These are phyloP conservation scores for Nudaria mundana DNA, from an alignment of 2,888 invertebrate species.

Conservation along the genomic window DNA sequence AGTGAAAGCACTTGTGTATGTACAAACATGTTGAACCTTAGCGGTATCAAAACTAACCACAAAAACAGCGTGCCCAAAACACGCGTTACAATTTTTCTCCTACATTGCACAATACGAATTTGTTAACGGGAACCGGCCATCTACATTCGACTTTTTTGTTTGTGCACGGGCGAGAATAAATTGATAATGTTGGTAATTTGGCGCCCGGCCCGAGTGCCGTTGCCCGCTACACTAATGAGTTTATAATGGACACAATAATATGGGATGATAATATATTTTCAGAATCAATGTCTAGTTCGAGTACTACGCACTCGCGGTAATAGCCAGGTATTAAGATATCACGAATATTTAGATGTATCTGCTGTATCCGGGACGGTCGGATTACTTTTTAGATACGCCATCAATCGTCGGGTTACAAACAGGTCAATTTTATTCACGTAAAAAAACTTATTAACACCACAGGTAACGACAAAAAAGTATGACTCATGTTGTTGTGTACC, in stretches of 20 bases:
- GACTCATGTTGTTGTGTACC: neutral
- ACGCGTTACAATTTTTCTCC: slow-evolving; percentile 77
- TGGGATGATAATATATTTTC: slow-evolving; percentile 74
- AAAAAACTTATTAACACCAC: neutral
- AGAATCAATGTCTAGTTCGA: slow-evolving; percentile 77
- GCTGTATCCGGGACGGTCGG: slow-evolving; percentile 20
- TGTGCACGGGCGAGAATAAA: slow-evolving; percentile 75
- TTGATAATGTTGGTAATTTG: slow-evolving; percentile 81
- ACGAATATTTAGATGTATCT: slow-evolving; percentile 12
- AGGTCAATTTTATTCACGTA: neutral
- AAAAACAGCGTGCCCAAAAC: slow-evolving; percentile 64
- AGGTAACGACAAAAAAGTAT: slow-evolving; percentile 1
- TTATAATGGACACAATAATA: slow-evolving; percentile 78
- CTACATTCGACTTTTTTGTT: slow-evolving; percentile 78
- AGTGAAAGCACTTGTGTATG: slow-evolving; percentile 71
- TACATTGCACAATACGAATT: slow-evolving; percentile 80
- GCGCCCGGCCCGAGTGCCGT: slow-evolving; percentile 75
- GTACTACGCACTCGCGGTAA: slow-evolving; percentile 29
- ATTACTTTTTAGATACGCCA: neutral
- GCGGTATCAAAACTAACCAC: slow-evolving; percentile 69
- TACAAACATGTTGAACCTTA: slow-evolving; percentile 56
- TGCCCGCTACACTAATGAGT: slow-evolving; percentile 78
- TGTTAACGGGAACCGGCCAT: slow-evolving; percentile 78
- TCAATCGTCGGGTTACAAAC: neutral
- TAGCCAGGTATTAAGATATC: slow-evolving; percentile 29